Percentiles rank a stretch among this genome's conserved stretches.
phyloP scores from a whole-genome alignment of 2,888 invertebrate species.

The Epistrophe eligans region DNA sequence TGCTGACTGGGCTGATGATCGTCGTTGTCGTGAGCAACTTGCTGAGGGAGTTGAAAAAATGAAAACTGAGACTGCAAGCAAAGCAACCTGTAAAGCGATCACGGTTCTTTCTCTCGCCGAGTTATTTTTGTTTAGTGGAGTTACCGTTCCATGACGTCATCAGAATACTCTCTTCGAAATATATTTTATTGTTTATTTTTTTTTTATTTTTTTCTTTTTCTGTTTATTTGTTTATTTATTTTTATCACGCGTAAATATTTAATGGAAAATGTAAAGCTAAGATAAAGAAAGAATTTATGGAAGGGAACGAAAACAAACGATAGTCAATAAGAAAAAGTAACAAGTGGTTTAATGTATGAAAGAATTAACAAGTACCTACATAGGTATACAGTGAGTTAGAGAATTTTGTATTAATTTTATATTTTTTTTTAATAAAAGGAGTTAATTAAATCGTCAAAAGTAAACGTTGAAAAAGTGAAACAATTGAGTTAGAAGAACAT shows the following conservation, averaged over 20 bases:
- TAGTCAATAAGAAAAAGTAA: too few species aligned
- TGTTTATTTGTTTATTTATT: conserved; percentile 65
- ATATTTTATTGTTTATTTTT: neutral
- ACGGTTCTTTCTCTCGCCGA: conserved; percentile 20
- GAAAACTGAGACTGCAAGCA: neutral
- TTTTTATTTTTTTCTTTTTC: neutral
- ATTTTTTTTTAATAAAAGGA: too few species aligned
- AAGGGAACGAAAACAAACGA: neutral
- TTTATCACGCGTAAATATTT: conserved; percentile 37
- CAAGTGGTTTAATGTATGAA: too few species aligned
- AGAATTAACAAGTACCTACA: too few species aligned
- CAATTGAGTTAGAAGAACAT: too few species aligned
- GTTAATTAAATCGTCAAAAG: too few species aligned
- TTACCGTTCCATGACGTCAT: conserved; percentile 4
- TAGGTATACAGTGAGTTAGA: too few species aligned
- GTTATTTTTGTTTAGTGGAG: neutral
- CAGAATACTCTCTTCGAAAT: conserved; percentile 40
- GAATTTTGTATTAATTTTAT: too few species aligned
- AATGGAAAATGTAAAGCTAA: neutral
- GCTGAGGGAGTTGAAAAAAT: neutral
- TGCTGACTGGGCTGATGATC: neutral
- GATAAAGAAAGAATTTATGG: neutral
- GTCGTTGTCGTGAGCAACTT: neutral
- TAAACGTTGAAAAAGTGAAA: too few species aligned
- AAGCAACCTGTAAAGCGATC: conserved; percentile 11